Evolutionary conservation across 1,140 invertebrate genomes (phyloP), one percentile per base, ranked within the genome.

Genomic region (Carcinoscorpius rotundicauda): DNA sequence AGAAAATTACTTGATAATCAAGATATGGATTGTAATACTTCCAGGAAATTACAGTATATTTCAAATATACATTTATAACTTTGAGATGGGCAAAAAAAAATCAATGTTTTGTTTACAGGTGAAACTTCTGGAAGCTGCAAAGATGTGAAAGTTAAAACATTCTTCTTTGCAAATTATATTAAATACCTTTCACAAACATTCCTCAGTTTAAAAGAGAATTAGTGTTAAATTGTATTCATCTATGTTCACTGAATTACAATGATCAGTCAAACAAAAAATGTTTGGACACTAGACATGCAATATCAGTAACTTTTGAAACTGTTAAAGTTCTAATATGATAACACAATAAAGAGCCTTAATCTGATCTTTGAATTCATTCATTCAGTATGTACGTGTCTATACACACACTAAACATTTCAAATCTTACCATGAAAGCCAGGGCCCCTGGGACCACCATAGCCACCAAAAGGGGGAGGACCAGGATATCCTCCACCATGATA

Each of bases 401-500:
- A 29, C 29, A 29, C 29, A 29, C 29, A 29, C 29, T 29, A 29
- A 29, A 29, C 29, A 29, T 29, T 29, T 29, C 29, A 29, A 56
- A 65, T 61, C 60, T 58, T 60, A 64, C 67, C 65, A 11, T 57
- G 58, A 64, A 68, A 70, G 51, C 29, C 29, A 53, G 70, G 67
- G 11, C 64, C 66, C 9, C 69, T 59, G 3, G 59, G 63, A 60
- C 57, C 62, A 52, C 64, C 61, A 56, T 60, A 64, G 51, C 49
- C 59, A n/a, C 63, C 64, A 60, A 10, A 51, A 55, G 70, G 61
- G 49, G 65, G 68, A 61, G 56, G 63, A 58, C 58, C 65, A 61
- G 61, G 63, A 10, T 61, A 65, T 29, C 65, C 64, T 52, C 57
- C 68, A 62, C 60, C 64, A 64, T 67, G 65, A 58, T 65, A 66